Percentiles rank a stretch among this genome's conserved stretches.
These are phyloP conservation scores for Ceriagrion tenellum DNA, from an alignment of 2,888 invertebrate genomes.

Conservation along the genomic window DNA sequence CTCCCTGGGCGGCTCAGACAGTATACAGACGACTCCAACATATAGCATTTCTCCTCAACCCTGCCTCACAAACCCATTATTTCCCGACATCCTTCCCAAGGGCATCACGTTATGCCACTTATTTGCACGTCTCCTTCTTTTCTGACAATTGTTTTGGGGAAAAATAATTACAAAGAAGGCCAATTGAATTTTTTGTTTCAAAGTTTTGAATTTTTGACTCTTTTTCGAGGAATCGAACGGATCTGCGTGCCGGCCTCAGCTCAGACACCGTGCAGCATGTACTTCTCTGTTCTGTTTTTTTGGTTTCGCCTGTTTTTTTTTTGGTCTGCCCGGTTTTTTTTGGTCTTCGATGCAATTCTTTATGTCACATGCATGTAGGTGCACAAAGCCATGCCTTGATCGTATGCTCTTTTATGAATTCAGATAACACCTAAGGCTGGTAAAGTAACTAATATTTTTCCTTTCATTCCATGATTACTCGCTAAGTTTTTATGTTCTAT, in stretches of 20 bases:
- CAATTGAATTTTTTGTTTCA: background rate
- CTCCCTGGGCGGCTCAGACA: background rate
- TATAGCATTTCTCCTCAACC: background rate
- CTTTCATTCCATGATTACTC: too few relatives aligned
- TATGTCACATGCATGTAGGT: too few relatives aligned
- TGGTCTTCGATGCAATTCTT: too few relatives aligned
- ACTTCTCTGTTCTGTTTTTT: too few relatives aligned
- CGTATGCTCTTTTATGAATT: too few relatives aligned
- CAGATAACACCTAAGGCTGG: too few relatives aligned
- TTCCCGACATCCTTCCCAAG: constrained; percentile 3
- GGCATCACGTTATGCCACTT: background rate
- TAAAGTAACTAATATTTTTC: too few relatives aligned
- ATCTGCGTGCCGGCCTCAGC: background rate
- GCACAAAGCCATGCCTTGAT: too few relatives aligned
- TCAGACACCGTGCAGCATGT: too few relatives aligned
- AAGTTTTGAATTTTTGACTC: background rate
- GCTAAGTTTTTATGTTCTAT: too few relatives aligned
- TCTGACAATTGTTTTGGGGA: background rate
- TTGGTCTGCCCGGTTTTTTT: too few relatives aligned
- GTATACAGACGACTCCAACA: background rate
- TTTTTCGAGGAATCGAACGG: background rate
- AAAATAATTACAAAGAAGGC: background rate
- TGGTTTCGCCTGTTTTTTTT: too few relatives aligned
- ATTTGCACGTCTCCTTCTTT: background rate
- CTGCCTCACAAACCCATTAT: background rate